Evolutionary conservation across 1,140 invertebrate species (phyloP).

Genomic region (Euglossa dilemma): DNA sequence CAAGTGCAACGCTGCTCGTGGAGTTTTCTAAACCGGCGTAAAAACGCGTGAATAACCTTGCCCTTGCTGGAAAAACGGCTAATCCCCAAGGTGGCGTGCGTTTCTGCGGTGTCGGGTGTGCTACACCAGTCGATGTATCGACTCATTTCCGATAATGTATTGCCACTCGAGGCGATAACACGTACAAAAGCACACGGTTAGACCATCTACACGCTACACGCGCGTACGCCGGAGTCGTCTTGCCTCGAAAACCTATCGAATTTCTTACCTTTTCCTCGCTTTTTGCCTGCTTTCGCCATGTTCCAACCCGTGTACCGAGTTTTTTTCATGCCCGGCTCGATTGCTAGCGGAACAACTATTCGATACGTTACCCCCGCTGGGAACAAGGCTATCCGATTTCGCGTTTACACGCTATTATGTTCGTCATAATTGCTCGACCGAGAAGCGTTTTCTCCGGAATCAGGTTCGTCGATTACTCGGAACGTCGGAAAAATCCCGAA

Average conservation of each 20-base stretch:
- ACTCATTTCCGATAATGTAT: conserved; percentile 69
- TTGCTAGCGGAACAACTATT: background rate
- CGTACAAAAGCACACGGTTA: background rate
- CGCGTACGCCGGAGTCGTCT: background rate
- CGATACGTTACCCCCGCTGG: background rate
- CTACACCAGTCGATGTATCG: conserved; percentile 66
- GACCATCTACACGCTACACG: background rate
- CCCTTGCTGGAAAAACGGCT: conserved; percentile 54
- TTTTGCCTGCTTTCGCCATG: background rate
- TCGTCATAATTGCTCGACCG: conserved; percentile 5
- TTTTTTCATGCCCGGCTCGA: background rate
- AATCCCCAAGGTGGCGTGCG: conserved; percentile 56
- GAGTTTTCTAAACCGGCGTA: background rate
- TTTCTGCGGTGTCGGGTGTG: conserved; percentile 41
- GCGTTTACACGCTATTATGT: background rate
- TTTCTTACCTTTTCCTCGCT: background rate
- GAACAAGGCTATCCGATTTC: background rate
- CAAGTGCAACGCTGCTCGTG: background rate
- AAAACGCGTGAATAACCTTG: conserved; percentile 45
- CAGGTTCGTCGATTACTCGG: background rate
- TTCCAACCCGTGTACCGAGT: no score
- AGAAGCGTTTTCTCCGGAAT: background rate
- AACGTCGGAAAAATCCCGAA: no score
- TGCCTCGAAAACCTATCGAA: background rate
- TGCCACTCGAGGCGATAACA: conserved; percentile 58